Evolutionary conservation across 2,113 vertebrate genomes (phyloP).

Genomic region (Triplophysa siluroides): DNA sequence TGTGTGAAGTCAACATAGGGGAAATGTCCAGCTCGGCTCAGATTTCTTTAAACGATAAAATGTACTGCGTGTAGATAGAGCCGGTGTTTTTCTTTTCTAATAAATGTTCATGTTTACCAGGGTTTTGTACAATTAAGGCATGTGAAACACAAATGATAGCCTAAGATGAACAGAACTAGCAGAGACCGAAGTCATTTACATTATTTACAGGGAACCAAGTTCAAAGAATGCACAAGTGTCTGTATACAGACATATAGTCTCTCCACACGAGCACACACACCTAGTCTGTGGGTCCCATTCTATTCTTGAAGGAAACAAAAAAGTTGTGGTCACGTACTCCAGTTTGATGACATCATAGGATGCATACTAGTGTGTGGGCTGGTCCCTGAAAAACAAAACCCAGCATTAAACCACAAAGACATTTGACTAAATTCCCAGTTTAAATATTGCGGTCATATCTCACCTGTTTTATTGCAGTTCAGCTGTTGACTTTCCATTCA

Average conservation of each 20-base stretch:
- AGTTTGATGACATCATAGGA: neutral
- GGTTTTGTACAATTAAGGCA: slow-evolving; percentile 59
- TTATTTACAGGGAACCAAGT: slow-evolving; percentile 56
- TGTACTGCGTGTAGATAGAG: neutral
- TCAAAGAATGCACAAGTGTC: slow-evolving; percentile 5
- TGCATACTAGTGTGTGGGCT: neutral
- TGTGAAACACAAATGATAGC: slow-evolving; percentile 40
- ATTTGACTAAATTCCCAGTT: neutral
- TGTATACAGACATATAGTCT: neutral
- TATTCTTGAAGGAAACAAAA: neutral
- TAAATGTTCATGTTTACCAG: neutral
- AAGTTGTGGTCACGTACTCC: slow-evolving; percentile 4
- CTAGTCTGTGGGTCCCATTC: slow-evolving; percentile 6
- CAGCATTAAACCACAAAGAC: neutral
- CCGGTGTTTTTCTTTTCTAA: slow-evolving; percentile 1
- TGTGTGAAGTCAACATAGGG: slow-evolving; percentile 5
- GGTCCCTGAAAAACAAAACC: slow-evolving; percentile 16
- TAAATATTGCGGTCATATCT: neutral
- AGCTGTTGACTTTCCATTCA: slow-evolving; percentile 7
- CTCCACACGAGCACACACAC: slow-evolving; percentile 2
- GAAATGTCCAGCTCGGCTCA: neutral
- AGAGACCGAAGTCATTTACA: slow-evolving; percentile 42
- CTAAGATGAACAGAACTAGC: slow-evolving; percentile 35
- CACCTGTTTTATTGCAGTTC: neutral
- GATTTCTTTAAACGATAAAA: neutral